These are phyloP conservation scores for Cromileptes altivelis DNA, from an alignment of 2,113 vertebrate species.

Conservation along the genomic window DNA sequence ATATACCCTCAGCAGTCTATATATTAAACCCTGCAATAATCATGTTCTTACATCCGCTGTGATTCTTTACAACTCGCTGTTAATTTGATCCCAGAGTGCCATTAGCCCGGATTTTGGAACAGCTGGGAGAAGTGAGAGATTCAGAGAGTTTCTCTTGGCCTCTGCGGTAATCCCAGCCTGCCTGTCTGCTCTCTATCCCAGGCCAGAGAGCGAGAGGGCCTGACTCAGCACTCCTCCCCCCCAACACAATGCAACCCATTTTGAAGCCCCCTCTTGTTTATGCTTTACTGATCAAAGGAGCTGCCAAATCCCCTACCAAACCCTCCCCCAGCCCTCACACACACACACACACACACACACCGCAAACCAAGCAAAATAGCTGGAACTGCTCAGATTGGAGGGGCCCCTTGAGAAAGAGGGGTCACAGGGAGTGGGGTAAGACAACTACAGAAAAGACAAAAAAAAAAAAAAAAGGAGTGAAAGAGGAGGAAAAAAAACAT, in stretches of 20 bases:
- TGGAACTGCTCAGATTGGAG: conserved; percentile 82
- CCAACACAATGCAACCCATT: conserved; percentile 88
- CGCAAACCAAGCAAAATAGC: conserved; percentile 86
- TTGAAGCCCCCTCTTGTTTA: conserved; percentile 91
- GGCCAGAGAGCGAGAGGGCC: conserved; percentile 77
- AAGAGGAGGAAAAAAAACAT: conserved; percentile 60
- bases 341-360: conserved; percentile 73
- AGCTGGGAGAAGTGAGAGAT: conserved; percentile 77
- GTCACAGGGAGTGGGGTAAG: conserved; percentile 79
- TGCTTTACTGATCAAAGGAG: conserved; percentile 94
- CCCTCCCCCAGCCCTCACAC: conserved; percentile 80
- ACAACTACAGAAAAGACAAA: conserved; percentile 65
- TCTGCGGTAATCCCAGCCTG: conserved; percentile 74
- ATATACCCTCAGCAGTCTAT: conserved; percentile 3
- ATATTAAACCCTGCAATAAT: not conserved
- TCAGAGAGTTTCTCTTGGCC: conserved; percentile 67
- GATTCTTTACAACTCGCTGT: conserved; percentile 40
- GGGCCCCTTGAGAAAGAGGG: conserved; percentile 87
- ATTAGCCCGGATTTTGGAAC: conserved; percentile 70
- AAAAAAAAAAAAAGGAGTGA: conserved; percentile 27
- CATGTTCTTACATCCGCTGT: conserved; percentile 4
- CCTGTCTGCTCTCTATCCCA: conserved; percentile 77
- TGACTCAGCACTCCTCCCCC: conserved; percentile 87
- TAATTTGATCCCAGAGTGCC: conserved; percentile 65
- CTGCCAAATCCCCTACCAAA: conserved; percentile 86